A percentile compares a stretch with the other conserved stretches of the same genome.
Conservation (phyloP, 2,888 invertebrate species). For the Acronicta leporina region DNA sequence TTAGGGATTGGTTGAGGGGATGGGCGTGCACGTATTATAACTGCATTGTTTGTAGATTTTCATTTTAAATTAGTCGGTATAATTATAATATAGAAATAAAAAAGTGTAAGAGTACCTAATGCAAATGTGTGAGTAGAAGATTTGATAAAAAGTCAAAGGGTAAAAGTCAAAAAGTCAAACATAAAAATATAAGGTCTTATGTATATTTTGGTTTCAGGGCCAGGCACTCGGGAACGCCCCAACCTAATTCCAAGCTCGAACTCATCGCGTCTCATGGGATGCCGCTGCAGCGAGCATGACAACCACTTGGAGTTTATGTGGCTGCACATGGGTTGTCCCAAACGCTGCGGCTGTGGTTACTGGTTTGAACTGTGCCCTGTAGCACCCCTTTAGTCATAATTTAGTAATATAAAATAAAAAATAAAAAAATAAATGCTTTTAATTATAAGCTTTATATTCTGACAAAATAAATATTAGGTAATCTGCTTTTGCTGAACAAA, state of each 20-base stretch:
- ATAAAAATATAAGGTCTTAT: too few species aligned
- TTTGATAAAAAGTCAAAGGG: too few species aligned
- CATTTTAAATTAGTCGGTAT: too few species aligned
- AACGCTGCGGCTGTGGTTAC: conserved; percentile 82
- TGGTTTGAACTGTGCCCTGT: conserved; percentile 84
- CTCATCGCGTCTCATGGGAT: conserved; percentile 91
- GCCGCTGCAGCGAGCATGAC: conserved; percentile 91
- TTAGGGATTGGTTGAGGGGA: too few species aligned
- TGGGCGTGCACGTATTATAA: too few species aligned
- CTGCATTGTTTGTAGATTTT: too few species aligned
- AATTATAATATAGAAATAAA: too few species aligned
- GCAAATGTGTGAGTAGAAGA: too few species aligned
- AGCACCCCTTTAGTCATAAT: conserved; percentile 66
- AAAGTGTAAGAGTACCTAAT: too few species aligned
- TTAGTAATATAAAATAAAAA: conserved; percentile 22
- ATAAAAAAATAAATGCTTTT: background rate
- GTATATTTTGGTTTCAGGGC: conserved; percentile 67
- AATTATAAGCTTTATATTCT: background rate
- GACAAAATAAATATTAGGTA: too few species aligned
- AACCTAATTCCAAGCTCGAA: conserved; percentile 93
- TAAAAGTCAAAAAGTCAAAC: too few species aligned
- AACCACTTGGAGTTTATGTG: conserved; percentile 79
- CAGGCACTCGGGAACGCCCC: conserved; percentile 91
- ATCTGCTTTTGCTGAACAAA: too few species aligned
- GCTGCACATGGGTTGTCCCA: conserved; percentile 77